These are phyloP conservation scores for Synanthedon formicaeformis DNA, from an alignment of 2,888 invertebrate genomes.

Conservation along the genomic window DNA sequence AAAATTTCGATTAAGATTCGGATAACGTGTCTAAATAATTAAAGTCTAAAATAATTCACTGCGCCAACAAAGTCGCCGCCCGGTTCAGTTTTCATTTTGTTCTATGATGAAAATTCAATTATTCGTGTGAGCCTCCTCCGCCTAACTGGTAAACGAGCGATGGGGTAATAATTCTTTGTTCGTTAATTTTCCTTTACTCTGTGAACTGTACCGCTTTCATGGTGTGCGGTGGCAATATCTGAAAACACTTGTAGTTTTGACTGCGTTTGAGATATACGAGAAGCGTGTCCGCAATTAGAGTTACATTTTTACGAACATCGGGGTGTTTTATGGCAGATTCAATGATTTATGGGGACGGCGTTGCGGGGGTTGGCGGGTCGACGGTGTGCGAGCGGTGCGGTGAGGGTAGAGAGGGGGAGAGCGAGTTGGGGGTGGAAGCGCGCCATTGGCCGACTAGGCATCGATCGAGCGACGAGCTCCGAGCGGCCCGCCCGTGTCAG, in stretches of 20 bases:
- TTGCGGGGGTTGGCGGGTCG: conserved; percentile 35
- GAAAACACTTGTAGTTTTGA: conserved; percentile 28
- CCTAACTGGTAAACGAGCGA: conserved; percentile 38
- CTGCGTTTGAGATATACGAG: conserved; percentile 40
- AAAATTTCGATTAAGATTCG: conserved; percentile 7
- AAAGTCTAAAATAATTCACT: conserved; percentile 62
- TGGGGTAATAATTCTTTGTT: conserved; percentile 24
- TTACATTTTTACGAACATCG: conserved; percentile 68
- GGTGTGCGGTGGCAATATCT: conserved; percentile 22
- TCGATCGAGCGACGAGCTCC: conserved; percentile 64
- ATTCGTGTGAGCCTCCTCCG: conserved; percentile 53
- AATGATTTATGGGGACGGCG: conserved; percentile 69
- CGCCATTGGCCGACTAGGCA: conserved; percentile 68
- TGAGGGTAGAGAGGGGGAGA: conserved; percentile 46
- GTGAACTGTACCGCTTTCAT: no score
- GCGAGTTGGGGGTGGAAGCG: conserved; percentile 49
- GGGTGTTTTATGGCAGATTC: conserved; percentile 68
- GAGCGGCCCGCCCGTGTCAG: conserved; percentile 56
- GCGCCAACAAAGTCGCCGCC: conserved; percentile 59
- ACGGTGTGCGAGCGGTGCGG: conserved; percentile 18
- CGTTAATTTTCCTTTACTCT: conserved; percentile 32
- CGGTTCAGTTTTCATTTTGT: conserved; percentile 68
- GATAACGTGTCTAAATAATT: conserved; percentile 59
- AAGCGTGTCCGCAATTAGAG: conserved; percentile 64
- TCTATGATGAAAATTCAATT: conserved; percentile 69